Evolutionary conservation across 2,888 invertebrate species (phyloP), one percentile per base, ranked within the genome.

Genomic region (Hirtodrosophila histrioides): DNA sequence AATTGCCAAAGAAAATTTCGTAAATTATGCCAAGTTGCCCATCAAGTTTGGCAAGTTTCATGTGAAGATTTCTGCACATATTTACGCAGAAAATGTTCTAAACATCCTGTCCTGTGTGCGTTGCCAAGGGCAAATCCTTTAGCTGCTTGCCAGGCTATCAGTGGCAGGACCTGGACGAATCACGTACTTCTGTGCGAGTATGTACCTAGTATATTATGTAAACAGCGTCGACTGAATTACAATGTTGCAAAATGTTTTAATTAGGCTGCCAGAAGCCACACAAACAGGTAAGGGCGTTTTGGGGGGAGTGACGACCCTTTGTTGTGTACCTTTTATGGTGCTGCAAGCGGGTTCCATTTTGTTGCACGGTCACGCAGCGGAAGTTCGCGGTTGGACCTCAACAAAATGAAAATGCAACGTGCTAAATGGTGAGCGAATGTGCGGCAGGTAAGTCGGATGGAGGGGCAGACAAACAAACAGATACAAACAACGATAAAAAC

Each of bases 211-310:
- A 40, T 49, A 58, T 56, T 56, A 58, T 64, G 65, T 53, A 69
- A 60, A 50, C 60, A 54, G 41, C 53, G 49, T 27, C 50, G 40
- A 55, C 33, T 75, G 49, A 56, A 50, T 53, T 53, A 69, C 60
- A 70, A 54, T 80, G 61, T 68, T 64, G 62, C 43, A 62, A 74
- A 70, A 80, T 84, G 82, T 69, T 80, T 86, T 82, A 82, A 82
- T 87, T 82, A 84, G 66, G 69, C 67, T 58, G 65, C 63, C 69
- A 78, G 58, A 51, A 54, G 65, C 54, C 57, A 41, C 24, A 54
- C 54, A 33, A 36, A 11, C 51, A 45, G 36, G 10, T 44, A 3
- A 12, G 17, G 27, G 29, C 24, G 39, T 11, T 43, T 35, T 17
- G 1, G 23, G 17, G 17, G 17, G n/a, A 27, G 27, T 27, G 27